Evolutionary conservation across 2,113 vertebrate species (phyloP).

Genomic region (Amblyornis subalaris): DNA sequence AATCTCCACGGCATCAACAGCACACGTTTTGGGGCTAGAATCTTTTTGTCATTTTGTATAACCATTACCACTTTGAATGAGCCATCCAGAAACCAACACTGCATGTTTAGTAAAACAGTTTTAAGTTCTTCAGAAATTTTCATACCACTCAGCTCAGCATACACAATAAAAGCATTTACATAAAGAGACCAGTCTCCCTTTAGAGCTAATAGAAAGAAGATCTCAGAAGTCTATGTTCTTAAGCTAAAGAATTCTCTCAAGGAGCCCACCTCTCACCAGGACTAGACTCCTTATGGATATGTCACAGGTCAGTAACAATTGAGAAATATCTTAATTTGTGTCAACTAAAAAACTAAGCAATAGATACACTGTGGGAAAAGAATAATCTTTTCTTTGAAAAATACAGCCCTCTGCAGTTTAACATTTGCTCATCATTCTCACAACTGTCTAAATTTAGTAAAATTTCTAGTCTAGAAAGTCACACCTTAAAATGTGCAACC

Average conservation of each 20-base stretch:
- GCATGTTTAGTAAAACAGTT: not conserved
- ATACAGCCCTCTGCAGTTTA: not conserved
- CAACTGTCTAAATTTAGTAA: not conserved
- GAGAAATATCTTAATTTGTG: not conserved
- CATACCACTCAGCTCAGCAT: not conserved
- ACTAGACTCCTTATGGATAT: not conserved
- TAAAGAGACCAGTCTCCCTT: not conserved
- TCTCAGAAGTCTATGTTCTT: not conserved
- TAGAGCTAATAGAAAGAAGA: not conserved
- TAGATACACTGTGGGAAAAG: not conserved
- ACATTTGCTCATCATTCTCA: not conserved
- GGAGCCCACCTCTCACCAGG: not conserved
- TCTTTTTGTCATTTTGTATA: not conserved
- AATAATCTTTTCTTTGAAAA: not conserved
- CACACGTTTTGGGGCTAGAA: not conserved
- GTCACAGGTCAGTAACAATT: not conserved
- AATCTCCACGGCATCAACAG: not conserved
- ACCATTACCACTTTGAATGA: not conserved
- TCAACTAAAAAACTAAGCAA: not conserved
- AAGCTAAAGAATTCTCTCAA: not conserved
- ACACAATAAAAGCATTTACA: not conserved
- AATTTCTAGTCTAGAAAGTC: not conserved
- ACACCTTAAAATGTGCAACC: not conserved
- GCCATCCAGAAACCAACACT: not conserved
- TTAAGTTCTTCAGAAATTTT: not conserved